Evolutionary conservation across 2,888 invertebrate species (phyloP), one percentile per base, ranked within the genome.

Genomic region (Gasteruption jaculator): DNA sequence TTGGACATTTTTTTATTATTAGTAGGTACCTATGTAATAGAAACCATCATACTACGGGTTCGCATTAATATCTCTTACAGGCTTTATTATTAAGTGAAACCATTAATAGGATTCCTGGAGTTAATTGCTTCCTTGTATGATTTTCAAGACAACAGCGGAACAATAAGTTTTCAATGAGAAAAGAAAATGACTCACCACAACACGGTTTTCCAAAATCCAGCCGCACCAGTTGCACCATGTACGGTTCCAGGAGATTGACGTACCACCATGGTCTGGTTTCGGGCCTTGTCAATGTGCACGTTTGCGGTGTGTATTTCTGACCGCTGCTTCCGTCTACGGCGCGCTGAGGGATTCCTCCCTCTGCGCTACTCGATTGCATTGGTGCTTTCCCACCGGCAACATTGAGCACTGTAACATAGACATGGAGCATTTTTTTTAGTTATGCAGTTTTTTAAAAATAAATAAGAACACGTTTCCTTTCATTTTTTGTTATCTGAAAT

Each of bases 241-340:
- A 93, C 0, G 93, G 92, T 65, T 93, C 93, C 47, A 93, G 76
- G 1, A 93, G 79, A 72, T 93, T 93, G 57, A 93, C 92, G 73
- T 93, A 93, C 91, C 92, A 93, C 92, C 92, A 92, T 2, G 92
- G 91, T 19, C 83, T 80, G n/a, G 82, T 74, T 70, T 92, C 92
- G 0, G 83, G 68, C 70, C 85, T 85, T 1, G 91, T 91, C 35
- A 91, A 77, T 0, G 91, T 90, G 71, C 93, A 93, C 2, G 92
- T 92, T 52, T 89, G 88, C 2, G 83, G 71, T 59, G 78, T 88
- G 74, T 85, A 92, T 63, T 82, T 80, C 24, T 85, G 82, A 12
- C 89, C 83, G 5, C 92, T 91, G 67, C 91, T 91, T 31, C 92
- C 92, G 63, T 93, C 93, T 35, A 93, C 85, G 4, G 92, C 92